phyloP scores from a whole-genome alignment of 92 coral and sea anemone genomes.

The Actinernus sp. region DNA sequence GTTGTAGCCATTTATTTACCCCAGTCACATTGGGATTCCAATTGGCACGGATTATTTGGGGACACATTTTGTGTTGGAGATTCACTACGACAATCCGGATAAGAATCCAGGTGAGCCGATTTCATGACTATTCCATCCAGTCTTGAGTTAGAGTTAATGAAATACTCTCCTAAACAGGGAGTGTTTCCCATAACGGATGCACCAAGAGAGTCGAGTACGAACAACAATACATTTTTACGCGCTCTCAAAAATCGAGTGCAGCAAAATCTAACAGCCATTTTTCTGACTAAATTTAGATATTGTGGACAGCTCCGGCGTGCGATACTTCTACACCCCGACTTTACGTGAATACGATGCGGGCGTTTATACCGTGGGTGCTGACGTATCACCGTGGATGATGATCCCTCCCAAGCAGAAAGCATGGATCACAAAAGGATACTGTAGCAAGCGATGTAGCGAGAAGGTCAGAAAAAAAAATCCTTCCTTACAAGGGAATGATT shows the following conservation, averaged over 20 bases:
- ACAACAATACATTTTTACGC: too few species aligned
- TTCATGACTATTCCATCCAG: too few species aligned
- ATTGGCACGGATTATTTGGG: slow-evolving; percentile 36
- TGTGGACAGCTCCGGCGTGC: slow-evolving; percentile 65
- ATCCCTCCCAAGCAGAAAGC: slow-evolving; percentile 73
- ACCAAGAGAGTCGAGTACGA: too few species aligned
- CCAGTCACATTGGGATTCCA: slow-evolving; percentile 41
- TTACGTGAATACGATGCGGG: slow-evolving; percentile 67
- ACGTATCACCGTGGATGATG: slow-evolving; percentile 21
- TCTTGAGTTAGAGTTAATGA: too few species aligned
- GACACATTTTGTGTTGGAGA: slow-evolving; percentile 24
- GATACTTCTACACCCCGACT: slow-evolving; percentile 48
- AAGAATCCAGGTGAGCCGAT: too few species aligned
- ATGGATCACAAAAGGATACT: slow-evolving; percentile 55
- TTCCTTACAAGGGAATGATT: not conserved
- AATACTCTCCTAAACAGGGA: too few species aligned
- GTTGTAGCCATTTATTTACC: slow-evolving; percentile 46
- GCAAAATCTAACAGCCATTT: too few species aligned
- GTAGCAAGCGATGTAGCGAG: slow-evolving; percentile 50
- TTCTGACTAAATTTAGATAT: too few species aligned
- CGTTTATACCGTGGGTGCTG: slow-evolving; percentile 11
- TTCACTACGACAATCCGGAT: slow-evolving; percentile 50
- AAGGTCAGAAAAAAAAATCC: slow-evolving; percentile 16
- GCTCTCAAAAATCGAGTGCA: too few species aligned
- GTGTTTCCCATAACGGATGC: too few species aligned